phyloP scores from a whole-genome alignment of 2,113 vertebrate genomes.

The Apteryx owenii region DNA sequence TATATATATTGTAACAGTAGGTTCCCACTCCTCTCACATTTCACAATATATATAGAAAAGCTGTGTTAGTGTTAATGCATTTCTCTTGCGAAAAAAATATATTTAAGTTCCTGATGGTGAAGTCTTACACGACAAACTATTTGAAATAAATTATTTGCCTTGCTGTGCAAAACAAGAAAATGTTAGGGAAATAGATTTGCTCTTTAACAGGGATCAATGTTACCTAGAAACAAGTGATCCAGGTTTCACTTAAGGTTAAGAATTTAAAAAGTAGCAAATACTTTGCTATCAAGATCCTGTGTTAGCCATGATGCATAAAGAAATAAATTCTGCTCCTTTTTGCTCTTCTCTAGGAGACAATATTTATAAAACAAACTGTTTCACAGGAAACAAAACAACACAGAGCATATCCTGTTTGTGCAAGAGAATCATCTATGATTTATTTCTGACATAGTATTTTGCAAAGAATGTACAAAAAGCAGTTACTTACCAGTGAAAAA shows the following conservation, averaged over 20 bases:
- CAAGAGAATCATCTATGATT: background rate
- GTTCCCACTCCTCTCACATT: background rate
- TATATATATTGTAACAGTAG: background rate
- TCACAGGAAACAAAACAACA: background rate
- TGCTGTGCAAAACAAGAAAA: background rate
- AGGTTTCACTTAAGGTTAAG: background rate
- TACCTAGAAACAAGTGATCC: background rate
- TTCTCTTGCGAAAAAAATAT: background rate
- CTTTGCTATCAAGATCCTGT: background rate
- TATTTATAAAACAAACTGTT: background rate
- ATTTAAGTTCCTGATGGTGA: background rate
- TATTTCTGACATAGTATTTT: background rate
- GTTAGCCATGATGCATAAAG: background rate
- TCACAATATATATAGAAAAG: background rate
- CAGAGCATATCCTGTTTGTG: no score
- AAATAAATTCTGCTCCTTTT: background rate
- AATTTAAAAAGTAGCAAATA: background rate
- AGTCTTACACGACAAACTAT: background rate
- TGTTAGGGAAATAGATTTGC: background rate
- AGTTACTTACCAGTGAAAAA: conserved; percentile 45
- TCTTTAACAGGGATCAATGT: background rate
- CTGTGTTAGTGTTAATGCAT: background rate
- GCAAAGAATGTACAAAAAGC: background rate
- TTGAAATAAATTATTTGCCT: background rate
- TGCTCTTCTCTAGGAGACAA: background rate